A percentile compares a stretch with the other conserved stretches of the same genome.
These are phyloP conservation scores for Scaeva pyrastri DNA, from an alignment of 2,888 invertebrate species.

Conservation along the genomic window DNA sequence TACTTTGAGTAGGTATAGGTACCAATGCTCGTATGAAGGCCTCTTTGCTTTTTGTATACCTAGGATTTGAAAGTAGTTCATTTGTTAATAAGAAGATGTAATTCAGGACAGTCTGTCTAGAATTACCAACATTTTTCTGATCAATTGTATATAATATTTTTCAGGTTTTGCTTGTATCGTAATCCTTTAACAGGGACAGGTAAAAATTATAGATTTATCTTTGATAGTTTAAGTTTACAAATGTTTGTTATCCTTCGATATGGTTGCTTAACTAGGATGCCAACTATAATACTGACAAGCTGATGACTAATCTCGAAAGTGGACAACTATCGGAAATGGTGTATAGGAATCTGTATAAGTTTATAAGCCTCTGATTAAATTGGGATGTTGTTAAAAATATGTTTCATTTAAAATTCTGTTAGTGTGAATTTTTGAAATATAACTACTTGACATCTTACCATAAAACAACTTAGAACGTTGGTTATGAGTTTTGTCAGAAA, in stretches of 20 bases:
- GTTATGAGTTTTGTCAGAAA: too few species aligned
- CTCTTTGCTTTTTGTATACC: conserved; percentile 18
- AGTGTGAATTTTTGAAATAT: too few species aligned
- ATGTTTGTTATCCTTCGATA: conserved; percentile 67
- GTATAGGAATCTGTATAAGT: too few species aligned
- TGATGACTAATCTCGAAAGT: too few species aligned
- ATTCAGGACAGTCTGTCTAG: conserved; percentile 44
- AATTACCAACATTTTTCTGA: conserved; percentile 26
- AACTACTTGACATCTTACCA: too few species aligned
- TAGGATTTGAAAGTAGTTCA: conserved; percentile 14
- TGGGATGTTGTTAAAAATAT: too few species aligned
- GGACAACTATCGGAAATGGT: too few species aligned
- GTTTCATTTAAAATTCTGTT: too few species aligned
- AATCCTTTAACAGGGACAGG: conserved; percentile 14
- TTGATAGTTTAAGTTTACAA: conserved; percentile 45
- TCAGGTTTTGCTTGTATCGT: neutral
- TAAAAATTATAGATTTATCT: neutral
- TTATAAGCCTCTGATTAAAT: too few species aligned
- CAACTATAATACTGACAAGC: too few species aligned
- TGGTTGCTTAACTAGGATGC: neutral
- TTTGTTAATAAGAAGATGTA: neutral
- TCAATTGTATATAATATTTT: conserved; percentile 20
- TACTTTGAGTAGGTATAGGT: neutral
- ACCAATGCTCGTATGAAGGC: neutral
- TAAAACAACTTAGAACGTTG: too few species aligned